Conservation (phyloP, 1,140 invertebrate species). For the Drosophila kepulauana region DNA sequence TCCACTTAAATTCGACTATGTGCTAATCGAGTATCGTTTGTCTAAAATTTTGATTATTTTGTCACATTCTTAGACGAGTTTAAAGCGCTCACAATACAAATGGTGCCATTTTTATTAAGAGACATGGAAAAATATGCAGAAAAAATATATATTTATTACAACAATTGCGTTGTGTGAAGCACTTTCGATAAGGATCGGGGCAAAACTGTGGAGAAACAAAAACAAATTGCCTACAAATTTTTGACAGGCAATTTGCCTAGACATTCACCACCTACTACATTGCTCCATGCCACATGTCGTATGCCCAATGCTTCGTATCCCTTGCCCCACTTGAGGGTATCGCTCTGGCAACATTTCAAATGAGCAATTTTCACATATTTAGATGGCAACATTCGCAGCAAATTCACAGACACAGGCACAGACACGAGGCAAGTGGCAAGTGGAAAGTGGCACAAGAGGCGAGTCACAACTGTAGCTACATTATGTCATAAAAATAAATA, state of each 20-base stretch:
- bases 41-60: neutral
- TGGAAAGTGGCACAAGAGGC: conserved; percentile 18
- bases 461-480: conserved; percentile 62
- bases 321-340: conserved; percentile 1
- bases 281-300: neutral
- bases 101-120: neutral
- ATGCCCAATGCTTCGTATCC: neutral
- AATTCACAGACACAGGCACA: conserved; percentile 18
- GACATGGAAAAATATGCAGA: neutral
- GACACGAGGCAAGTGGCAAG: neutral
- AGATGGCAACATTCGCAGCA: conserved; percentile 70
- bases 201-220: conserved; percentile 46
- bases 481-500: conserved; percentile 82
- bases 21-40: neutral
- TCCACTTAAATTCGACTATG: neutral
- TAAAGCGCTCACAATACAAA: neutral
- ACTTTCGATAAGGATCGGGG: conserved; percentile 66
- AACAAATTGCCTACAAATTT: conserved; percentile 77
- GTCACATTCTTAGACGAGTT: neutral
- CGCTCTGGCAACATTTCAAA: conserved; percentile 66
- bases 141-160: conserved; percentile 10
- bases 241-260: conserved; percentile 80
- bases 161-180: conserved; percentile 66
- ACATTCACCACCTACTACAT: conserved; percentile 30
- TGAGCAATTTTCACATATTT: conserved; percentile 83